Conservation (phyloP, 2,888 invertebrate species). For the Mellilla xanthometata region DNA sequence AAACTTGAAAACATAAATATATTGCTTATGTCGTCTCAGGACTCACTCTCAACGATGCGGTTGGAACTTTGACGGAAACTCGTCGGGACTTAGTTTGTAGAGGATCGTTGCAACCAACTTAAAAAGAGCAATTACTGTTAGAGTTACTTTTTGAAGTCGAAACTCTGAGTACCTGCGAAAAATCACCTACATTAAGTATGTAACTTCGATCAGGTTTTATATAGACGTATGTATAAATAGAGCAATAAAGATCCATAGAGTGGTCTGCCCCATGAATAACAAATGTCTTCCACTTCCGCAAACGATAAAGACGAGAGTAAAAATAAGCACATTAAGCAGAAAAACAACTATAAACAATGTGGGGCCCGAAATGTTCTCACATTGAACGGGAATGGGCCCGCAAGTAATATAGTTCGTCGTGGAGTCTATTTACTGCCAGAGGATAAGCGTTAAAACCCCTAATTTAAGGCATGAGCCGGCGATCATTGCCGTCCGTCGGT, state of each 20-base stretch:
- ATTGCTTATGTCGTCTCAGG: constrained; percentile 42
- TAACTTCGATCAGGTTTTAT: constrained; percentile 18
- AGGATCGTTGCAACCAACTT: constrained; percentile 24
- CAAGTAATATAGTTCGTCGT: constrained; percentile 65
- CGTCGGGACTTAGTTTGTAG: constrained; percentile 24
- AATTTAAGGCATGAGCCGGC: constrained; percentile 76
- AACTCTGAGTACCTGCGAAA: neutral
- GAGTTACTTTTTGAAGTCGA: constrained; percentile 20
- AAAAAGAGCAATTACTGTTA: constrained; percentile 25
- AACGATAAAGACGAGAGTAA: constrained; percentile 33
- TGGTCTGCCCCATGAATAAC: constrained; percentile 27
- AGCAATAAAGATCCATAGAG: constrained; percentile 27
- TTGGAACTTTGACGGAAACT: constrained; percentile 44
- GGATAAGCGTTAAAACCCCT: constrained; percentile 77
- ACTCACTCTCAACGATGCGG: constrained; percentile 37
- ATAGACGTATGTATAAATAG: constrained; percentile 21
- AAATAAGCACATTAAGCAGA: constrained; percentile 45
- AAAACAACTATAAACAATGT: constrained; percentile 57
- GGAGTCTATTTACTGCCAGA: constrained; percentile 71
- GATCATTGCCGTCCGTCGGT: constrained; percentile 74
- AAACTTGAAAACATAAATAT: constrained; percentile 49
- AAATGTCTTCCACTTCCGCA: constrained; percentile 31
- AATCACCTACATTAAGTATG: constrained; percentile 2
- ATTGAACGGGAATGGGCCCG: constrained; percentile 50
- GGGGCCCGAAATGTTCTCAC: constrained; percentile 42